Evolutionary conservation across 2,113 vertebrate genomes (phyloP), one percentile per base, ranked within the genome.

Genomic region (Passer domesticus): DNA sequence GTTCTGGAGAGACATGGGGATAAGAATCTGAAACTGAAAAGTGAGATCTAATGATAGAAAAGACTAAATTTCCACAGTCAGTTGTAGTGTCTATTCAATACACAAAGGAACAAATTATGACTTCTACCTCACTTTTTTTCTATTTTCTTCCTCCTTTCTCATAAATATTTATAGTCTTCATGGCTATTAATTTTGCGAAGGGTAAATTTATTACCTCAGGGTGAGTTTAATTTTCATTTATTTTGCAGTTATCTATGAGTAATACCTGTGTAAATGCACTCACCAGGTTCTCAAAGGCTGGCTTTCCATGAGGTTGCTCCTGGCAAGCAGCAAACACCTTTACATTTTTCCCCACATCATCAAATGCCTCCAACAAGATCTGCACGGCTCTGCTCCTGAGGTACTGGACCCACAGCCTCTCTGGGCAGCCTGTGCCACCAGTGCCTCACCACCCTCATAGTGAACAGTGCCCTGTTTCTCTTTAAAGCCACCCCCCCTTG

Each of bases 161-260:
- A 74, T 96, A 86, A 92, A 92, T 92, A 94, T 92, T 90, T 90
- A 91, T 44, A 10, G 35, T 23, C 19, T 69, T 43, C 37, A 31
- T 69, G 56, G 49, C 21, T 81, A 74, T 83, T 94, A 37, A 67
- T 94, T 94, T 94, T 87, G 59, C 75, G 37, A 77, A 77, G 88
- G 55, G 39, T 80, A 50, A 58, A 74, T 84, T 80, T 92, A 81
- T 83, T 93, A 86, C 70, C 68, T 63, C 8, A 1, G 5, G 20
- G 30, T 55, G 31, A 64, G 46, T 88, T 92, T 50, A 77, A 50
- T 92, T 92, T 85, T 92, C 15, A 87, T 87, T 89, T 95, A 52
- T 89, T 89, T 92, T 79, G 62, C 37, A 76, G 13, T 79, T 91
- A 35, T 44, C 47, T 64, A 6, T 63, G 52, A 77, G 31, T n/a